Percentiles rank a stretch among this genome's conserved stretches.
Evolutionary conservation across 2,113 vertebrate genomes (phyloP).

Genomic region (Brachyistius frenatus): DNA sequence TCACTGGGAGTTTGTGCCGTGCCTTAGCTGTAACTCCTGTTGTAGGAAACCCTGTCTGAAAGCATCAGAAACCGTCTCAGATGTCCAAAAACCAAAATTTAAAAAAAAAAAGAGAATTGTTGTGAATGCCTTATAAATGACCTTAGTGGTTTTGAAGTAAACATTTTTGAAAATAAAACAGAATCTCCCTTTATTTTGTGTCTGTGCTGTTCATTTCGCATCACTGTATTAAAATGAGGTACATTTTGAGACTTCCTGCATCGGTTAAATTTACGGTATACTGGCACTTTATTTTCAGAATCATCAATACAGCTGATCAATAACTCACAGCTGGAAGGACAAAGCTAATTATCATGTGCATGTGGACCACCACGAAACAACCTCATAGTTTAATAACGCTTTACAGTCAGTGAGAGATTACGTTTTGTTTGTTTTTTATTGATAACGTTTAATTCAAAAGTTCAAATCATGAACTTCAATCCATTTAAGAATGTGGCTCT

Average conservation of each 20-base stretch:
- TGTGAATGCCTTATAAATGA: conserved; percentile 59
- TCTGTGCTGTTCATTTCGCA: background rate
- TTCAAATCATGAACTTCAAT: too few relatives aligned
- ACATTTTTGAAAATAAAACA: conserved; percentile 60
- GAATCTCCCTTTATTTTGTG: conserved; percentile 24
- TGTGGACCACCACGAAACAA: background rate
- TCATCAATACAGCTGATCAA: conserved; percentile 47
- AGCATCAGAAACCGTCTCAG: conserved; percentile 38
- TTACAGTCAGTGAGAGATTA: too few relatives aligned
- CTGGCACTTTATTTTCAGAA: conserved; percentile 3
- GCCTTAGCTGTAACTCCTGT: conserved; percentile 68
- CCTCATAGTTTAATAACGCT: too few relatives aligned
- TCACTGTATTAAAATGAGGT: too few relatives aligned
- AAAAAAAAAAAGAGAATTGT: conserved; percentile 8
- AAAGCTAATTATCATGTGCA: conserved; percentile 6
- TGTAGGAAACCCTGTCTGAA: conserved; percentile 46
- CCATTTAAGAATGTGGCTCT: too few relatives aligned
- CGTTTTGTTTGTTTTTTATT: too few relatives aligned
- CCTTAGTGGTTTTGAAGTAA: conserved; percentile 43
- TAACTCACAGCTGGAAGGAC: conserved; percentile 6
- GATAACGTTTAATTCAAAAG: too few relatives aligned
- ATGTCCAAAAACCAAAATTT: conserved; percentile 35
- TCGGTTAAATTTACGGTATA: background rate
- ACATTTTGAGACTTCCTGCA: too few relatives aligned
- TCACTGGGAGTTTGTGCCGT: conserved; percentile 49